Percentiles rank a stretch among this genome's conserved stretches.
Conservation (phyloP, 2,113 vertebrate genomes). For the Heteronetta atricapilla region DNA sequence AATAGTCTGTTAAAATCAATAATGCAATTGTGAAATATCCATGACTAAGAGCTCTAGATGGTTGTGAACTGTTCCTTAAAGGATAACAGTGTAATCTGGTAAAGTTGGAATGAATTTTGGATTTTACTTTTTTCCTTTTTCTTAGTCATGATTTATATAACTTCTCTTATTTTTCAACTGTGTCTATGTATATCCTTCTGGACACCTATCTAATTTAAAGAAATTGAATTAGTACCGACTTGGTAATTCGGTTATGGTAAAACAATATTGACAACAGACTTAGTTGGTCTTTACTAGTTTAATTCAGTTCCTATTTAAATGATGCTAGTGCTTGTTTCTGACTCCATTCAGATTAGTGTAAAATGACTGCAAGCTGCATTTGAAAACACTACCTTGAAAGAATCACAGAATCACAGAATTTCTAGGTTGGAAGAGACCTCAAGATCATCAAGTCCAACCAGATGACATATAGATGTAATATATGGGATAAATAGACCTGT, state of each 20-base stretch:
- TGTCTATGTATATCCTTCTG: neutral
- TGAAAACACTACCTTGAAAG: neutral
- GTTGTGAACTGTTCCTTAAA: neutral
- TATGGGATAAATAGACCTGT: neutral
- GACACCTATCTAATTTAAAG: neutral
- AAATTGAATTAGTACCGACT: neutral
- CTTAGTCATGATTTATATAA: neutral
- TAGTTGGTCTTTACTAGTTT: neutral
- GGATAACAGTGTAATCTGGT: neutral
- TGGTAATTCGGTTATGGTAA: neutral
- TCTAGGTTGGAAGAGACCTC: too few species aligned
- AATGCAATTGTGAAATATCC: neutral
- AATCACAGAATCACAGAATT: too few species aligned
- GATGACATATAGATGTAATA: neutral
- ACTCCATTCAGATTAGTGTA: neutral
- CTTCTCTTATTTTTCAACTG: neutral
- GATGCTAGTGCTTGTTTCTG: neutral
- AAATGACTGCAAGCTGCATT: neutral
- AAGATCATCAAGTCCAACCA: too few species aligned
- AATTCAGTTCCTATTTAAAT: neutral
- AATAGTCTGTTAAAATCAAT: neutral
- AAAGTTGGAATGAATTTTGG: neutral
- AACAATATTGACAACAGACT: neutral
- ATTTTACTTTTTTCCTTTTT: neutral
- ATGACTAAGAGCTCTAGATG: neutral